Evolutionary conservation across 2,797 vertebrate species (phyloP).

Genomic region (Lagocephalus sceleratus): DNA sequence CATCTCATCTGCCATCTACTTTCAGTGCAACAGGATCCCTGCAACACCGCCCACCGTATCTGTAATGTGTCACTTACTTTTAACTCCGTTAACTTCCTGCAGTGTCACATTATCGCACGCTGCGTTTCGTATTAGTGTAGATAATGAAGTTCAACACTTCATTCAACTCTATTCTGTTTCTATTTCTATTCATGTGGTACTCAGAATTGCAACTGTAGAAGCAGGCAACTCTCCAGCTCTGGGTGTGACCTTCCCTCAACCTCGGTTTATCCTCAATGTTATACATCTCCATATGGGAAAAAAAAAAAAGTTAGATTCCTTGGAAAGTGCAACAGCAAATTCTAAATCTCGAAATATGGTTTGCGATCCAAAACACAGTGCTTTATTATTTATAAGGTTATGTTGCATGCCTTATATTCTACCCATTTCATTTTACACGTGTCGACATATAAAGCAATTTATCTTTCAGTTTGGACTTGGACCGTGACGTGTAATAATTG

Average conservation of each 20-base stretch:
- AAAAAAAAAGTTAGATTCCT: background rate
- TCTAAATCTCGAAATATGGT: too few species aligned
- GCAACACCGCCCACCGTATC: background rate
- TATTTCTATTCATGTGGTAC: conserved; percentile 38
- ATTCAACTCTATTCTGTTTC: conserved; percentile 25
- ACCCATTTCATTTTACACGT: too few species aligned
- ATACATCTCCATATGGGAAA: conserved; percentile 1
- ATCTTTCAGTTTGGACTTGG: too few species aligned
- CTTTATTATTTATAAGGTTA: too few species aligned
- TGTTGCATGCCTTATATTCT: too few species aligned
- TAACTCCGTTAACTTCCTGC: background rate
- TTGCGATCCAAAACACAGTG: too few species aligned
- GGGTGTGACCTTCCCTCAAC: conserved; percentile 48
- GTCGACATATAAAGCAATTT: too few species aligned
- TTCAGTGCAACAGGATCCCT: conserved; percentile 6
- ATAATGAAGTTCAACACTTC: conserved; percentile 18
- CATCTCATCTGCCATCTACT: too few species aligned
- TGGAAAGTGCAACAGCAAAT: background rate
- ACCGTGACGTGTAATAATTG: too few species aligned
- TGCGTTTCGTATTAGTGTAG: conserved; percentile 19
- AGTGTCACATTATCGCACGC: conserved; percentile 23
- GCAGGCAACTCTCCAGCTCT: conserved; percentile 29
- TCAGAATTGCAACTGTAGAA: conserved; percentile 49
- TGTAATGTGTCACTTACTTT: conserved; percentile 10
- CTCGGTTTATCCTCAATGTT: conserved; percentile 26